Percentiles rank a stretch among this genome's conserved stretches.
These are phyloP conservation scores for Diadema setosum DNA, from an alignment of 35 echinoderm and acorn worm genomes.

Conservation along the genomic window DNA sequence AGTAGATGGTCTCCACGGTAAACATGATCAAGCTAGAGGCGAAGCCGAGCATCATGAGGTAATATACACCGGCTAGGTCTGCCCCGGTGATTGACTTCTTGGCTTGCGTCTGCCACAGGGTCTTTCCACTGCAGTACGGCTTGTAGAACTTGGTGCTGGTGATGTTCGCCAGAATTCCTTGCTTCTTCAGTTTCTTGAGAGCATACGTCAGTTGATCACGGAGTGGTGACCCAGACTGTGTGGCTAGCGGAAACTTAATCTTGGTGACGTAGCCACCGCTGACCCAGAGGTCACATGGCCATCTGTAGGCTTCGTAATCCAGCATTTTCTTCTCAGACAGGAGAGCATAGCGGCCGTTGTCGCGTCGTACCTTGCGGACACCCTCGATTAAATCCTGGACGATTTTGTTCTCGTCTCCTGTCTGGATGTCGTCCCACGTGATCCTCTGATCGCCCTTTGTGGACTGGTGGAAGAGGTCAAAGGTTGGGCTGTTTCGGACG, in stretches of 20 bases:
- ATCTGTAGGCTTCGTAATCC: slow-evolving; percentile 35
- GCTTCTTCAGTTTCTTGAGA: slow-evolving; percentile 32
- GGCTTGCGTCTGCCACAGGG: slow-evolving; percentile 62
- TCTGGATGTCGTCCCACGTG: slow-evolving; percentile 49
- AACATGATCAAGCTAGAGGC: slow-evolving; percentile 62
- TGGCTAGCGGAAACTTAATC: slow-evolving; percentile 57
- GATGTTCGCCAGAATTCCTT: slow-evolving; percentile 42
- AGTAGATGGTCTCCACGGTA: slow-evolving; percentile 45
- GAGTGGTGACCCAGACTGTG: slow-evolving; percentile 81
- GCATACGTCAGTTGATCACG: slow-evolving; percentile 77
- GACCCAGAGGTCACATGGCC: slow-evolving; percentile 64
- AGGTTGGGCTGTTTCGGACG: slow-evolving; percentile 63
- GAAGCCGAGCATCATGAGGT: slow-evolving; percentile 67
- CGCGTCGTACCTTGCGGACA: slow-evolving; percentile 47
- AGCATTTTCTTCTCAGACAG: slow-evolving; percentile 67
- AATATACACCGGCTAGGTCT: slow-evolving; percentile 79
- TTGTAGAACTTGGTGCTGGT: slow-evolving; percentile 1
- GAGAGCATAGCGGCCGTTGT: slow-evolving; percentile 77
- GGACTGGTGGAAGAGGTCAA: slow-evolving; percentile 46
- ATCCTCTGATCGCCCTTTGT: slow-evolving; percentile 1
- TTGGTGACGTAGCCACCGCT: slow-evolving; percentile 45
- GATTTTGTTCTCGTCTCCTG: slow-evolving; percentile 36
- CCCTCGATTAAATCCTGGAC: slow-evolving; percentile 58
- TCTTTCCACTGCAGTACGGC: slow-evolving; percentile 26
- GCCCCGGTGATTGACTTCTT: slow-evolving; percentile 69